Conservation (phyloP, 1,140 invertebrate genomes). For the Cotesia typhae region DNA sequence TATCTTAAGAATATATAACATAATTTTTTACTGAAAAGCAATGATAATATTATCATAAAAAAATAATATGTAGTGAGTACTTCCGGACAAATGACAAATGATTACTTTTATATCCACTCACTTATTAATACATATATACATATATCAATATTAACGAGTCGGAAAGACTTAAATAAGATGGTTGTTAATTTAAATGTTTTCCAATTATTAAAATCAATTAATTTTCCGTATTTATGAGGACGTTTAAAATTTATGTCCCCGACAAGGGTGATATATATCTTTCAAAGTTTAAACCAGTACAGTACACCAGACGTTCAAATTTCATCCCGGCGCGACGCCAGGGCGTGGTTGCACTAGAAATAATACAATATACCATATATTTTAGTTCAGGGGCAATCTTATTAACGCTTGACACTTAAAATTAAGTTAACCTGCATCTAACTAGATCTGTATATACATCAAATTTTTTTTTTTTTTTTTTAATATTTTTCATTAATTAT, state of each 20-base stretch:
- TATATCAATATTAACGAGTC: no score
- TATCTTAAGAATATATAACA: no score
- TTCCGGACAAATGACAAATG: slow-evolving; percentile 21
- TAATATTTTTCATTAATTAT: no score
- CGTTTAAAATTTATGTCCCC: slow-evolving; percentile 30
- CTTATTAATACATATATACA: no score
- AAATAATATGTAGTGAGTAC: no score
- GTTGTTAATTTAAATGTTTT: slow-evolving; percentile 14
- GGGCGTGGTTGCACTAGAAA: slow-evolving; percentile 49
- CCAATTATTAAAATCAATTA: slow-evolving; percentile 31
- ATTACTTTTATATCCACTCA: no score
- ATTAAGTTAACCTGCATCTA: not conserved
- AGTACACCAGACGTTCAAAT: slow-evolving; percentile 47
- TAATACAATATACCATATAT: slow-evolving; percentile 28
- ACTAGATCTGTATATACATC: no score
- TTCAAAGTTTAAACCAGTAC: slow-evolving; percentile 24
- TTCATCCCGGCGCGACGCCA: slow-evolving; percentile 50
- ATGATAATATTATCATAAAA: no score
- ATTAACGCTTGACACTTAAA: slow-evolving; percentile 31
- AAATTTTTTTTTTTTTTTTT: no score
- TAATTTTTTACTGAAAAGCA: no score
- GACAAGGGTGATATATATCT: slow-evolving; percentile 35
- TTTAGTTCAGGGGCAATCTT: not conserved
- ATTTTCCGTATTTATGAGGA: slow-evolving; percentile 13
- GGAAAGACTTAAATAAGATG: not conserved